Evolutionary conservation across 1,140 invertebrate genomes (phyloP), one percentile per base, ranked within the genome.

Genomic region (Tribolium castaneum): DNA sequence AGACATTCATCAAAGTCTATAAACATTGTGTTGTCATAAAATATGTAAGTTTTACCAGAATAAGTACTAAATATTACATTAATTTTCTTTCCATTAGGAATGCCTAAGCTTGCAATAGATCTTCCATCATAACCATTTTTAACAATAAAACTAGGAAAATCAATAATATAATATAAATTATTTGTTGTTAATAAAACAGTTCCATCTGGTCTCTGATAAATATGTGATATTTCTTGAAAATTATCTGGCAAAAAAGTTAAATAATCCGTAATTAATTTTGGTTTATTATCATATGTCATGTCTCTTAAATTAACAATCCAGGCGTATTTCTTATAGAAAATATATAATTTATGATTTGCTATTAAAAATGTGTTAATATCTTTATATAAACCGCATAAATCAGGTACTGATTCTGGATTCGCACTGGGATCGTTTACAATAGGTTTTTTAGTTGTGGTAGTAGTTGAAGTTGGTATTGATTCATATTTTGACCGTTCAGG

Each of bases 401-500:
- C 35, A 34, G 35, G 25, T 45, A 70, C 39, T 35, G 66, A 45
- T 10, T 70, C 66, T 39, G 54, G n/a, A n/a, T n/a, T 59, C 54
- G 39, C n/a, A 10, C 25, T 70, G 14, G 66, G 35, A 70, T n/a
- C n/a, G 66, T 35, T 30, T 39, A 70, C 45, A 70, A 34, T 45
- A 70, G 35, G 25, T 30, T 30, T 51, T 72, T 45, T 72, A 72
- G 35, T 51, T 72, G 35, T 72, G 35, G 30, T 51, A 49, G 30
- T 50, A 70, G 30, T 70, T 50, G 59, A 25, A 50, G 62, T 70
- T 59, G 75, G 59, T 50, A 49, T 70, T 70, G 62, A 70, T 73
- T 73, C 70, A 73, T 73, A 73, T 73, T 73, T 73, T 73, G 49
- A 73, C 49, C 66, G 70, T 73, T 73, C 70, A 73, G 70, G 49